A percentile compares a stretch with the other conserved stretches of the same genome.
These are phyloP conservation scores for Paralichthys olivaceus DNA, from an alignment of 2,113 vertebrate genomes.

Conservation along the genomic window DNA sequence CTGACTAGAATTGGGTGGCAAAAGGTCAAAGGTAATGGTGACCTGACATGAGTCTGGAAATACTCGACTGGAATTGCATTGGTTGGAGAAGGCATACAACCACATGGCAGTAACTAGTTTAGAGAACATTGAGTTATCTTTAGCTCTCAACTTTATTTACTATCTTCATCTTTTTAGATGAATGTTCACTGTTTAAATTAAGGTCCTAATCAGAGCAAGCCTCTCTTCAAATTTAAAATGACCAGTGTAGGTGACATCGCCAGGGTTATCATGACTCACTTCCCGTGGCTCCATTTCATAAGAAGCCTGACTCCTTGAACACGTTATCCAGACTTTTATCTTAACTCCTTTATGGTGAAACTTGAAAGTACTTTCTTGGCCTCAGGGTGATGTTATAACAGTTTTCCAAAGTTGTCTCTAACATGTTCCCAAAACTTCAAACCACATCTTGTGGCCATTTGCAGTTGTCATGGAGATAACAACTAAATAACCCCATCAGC, in stretches of 20 bases:
- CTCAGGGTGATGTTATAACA: neutral
- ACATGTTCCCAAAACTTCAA: neutral
- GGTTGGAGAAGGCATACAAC: no score
- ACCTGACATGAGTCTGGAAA: no score
- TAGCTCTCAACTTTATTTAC: neutral
- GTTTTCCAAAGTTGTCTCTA: neutral
- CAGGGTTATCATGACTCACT: neutral
- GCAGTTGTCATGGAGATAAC: neutral
- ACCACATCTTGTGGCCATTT: neutral
- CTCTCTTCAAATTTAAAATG: neutral
- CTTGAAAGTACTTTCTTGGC: slow-evolving; percentile 1
- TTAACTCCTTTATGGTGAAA: neutral
- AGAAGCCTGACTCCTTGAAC: neutral
- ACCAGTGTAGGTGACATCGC: neutral
- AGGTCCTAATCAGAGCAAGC: neutral
- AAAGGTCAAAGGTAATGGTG: no score
- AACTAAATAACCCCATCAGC: neutral
- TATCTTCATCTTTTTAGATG: neutral
- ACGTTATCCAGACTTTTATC: neutral
- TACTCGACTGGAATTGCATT: no score
- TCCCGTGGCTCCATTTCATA: neutral
- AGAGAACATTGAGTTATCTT: neutral
- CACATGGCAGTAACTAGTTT: no score
- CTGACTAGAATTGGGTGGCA: no score
- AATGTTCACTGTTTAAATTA: neutral